A percentile compares a stretch with the other conserved stretches of the same genome.
phyloP scores from a whole-genome alignment of 2,888 invertebrate genomes.

The Pheosia tremula region DNA sequence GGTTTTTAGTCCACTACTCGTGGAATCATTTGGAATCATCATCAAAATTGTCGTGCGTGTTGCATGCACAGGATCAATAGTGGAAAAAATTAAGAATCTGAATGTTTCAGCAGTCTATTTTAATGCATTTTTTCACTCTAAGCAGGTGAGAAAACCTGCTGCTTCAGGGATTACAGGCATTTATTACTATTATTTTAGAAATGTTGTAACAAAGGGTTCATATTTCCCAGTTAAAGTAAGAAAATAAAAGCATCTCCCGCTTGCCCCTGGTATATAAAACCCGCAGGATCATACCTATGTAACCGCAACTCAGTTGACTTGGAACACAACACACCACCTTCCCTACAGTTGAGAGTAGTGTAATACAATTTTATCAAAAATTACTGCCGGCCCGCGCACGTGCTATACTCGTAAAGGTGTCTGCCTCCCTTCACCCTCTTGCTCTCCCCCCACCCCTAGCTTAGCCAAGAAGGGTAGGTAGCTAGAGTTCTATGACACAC shows the following conservation, averaged over 20 bases:
- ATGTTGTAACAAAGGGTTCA: not conserved
- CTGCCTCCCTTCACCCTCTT: conserved; percentile 37
- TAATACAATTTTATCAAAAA: conserved; percentile 69
- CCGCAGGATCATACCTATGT: conserved; percentile 24
- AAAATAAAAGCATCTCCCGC: conserved; percentile 20
- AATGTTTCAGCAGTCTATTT: too few relatives aligned
- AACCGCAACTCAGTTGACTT: conserved; percentile 38
- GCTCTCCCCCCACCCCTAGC: conserved; percentile 17
- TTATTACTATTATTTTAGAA: not conserved
- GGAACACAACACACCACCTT: conserved; percentile 38
- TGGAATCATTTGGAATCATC: too few relatives aligned
- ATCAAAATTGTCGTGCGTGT: too few relatives aligned
- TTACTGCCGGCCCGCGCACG: conserved; percentile 59
- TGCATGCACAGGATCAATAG: too few relatives aligned
- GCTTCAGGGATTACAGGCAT: too few relatives aligned
- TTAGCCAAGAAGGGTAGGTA: conserved; percentile 9
- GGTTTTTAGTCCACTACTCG: too few relatives aligned
- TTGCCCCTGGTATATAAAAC: conserved; percentile 19
- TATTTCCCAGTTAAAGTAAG: conserved; percentile 9
- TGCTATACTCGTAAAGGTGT: conserved; percentile 67
- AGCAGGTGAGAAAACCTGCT: too few relatives aligned
- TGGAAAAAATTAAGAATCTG: too few relatives aligned
- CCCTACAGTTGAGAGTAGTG: conserved; percentile 42
- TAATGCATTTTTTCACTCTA: too few relatives aligned
- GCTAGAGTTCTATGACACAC: not conserved